phyloP scores from a whole-genome alignment of 2,888 invertebrate genomes.

The Macaria liturata region DNA sequence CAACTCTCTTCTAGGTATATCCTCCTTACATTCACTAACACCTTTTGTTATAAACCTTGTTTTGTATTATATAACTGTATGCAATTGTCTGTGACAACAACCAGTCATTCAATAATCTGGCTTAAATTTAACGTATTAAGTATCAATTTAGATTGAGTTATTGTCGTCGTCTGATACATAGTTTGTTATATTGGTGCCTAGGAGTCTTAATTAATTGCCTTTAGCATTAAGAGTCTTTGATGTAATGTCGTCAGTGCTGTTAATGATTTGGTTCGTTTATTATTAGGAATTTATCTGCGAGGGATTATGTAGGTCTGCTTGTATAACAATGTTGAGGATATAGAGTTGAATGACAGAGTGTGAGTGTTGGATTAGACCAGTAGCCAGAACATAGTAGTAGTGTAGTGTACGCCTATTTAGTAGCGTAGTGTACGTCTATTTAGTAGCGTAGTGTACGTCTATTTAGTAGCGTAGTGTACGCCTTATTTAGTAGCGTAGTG shows the following conservation, averaged over 20 bases:
- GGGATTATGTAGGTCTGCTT: constrained; percentile 17
- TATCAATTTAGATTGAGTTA: constrained; percentile 8
- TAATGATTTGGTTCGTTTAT: constrained; percentile 14
- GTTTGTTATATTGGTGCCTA: constrained; percentile 35
- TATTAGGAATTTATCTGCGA: constrained; percentile 14
- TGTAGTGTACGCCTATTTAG: too few species aligned
- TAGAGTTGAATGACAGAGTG: background rate
- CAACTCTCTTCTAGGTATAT: too few species aligned
- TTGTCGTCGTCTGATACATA: constrained; percentile 22
- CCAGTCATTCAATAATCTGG: constrained; percentile 28
- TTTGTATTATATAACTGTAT: constrained; percentile 48
- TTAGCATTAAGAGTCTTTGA: constrained; percentile 36
- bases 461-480: too few species aligned
- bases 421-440: too few species aligned
- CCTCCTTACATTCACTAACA: constrained; percentile 39
- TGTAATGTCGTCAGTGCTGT: constrained; percentile 23
- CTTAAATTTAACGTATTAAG: background rate
- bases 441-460: too few species aligned
- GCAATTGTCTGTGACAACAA: constrained; percentile 40
- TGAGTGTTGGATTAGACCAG: too few species aligned
- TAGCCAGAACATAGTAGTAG: too few species aligned
- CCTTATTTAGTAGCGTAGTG: too few species aligned
- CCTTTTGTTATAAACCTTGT: constrained; percentile 43
- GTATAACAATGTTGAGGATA: constrained; percentile 7
- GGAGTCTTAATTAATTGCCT: constrained; percentile 48